Evolutionary conservation across 1,140 invertebrate species (phyloP).

Genomic region (Cydia amplana): DNA sequence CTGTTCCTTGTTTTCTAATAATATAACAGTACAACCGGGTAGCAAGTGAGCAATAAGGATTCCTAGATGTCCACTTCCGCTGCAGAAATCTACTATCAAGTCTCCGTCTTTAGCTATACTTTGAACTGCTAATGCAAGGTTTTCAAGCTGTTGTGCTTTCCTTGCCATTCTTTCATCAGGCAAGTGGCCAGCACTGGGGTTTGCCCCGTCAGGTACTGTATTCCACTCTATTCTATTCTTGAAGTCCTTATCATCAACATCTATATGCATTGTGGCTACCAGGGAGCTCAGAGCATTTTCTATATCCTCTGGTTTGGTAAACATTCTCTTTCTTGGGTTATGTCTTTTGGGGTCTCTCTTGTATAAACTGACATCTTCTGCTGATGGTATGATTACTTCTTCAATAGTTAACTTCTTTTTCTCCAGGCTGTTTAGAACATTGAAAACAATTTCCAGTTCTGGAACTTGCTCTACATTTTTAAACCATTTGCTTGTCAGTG

Average conservation of each 20-base stretch:
- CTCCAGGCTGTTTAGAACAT: conserved; percentile 39
- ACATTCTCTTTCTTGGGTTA: conserved; percentile 85
- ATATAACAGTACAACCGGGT: conserved; percentile 86
- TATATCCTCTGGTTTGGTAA: conserved; percentile 88
- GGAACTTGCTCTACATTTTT: conserved; percentile 69
- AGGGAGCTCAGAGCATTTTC: conserved; percentile 81
- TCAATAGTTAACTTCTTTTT: conserved; percentile 36
- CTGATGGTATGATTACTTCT: conserved; percentile 54
- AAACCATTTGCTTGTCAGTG: conserved; percentile 86
- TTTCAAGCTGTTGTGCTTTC: conserved; percentile 95
- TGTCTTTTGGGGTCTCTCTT: conserved; percentile 89
- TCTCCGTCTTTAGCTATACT: conserved; percentile 82
- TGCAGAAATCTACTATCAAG: conserved; percentile 96
- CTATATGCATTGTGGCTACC: conserved; percentile 64
- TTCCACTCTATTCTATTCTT: conserved; percentile 79
- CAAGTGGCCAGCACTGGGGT: conserved; percentile 88
- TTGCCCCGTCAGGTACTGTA: conserved; percentile 84
- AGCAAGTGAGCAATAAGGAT: conserved; percentile 90
- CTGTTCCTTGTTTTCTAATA: conserved; percentile 96
- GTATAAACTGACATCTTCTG: conserved; percentile 85
- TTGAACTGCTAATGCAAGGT: conserved; percentile 89
- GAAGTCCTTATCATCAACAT: conserved; percentile 57
- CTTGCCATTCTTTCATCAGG: conserved; percentile 86
- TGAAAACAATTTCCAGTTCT: conserved; percentile 56
- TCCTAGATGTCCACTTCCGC: conserved; percentile 95